Evolutionary conservation across 23 tunicate species (phyloP), one percentile per base, ranked within the genome.

Genomic region (Halocynthia aurantium): DNA sequence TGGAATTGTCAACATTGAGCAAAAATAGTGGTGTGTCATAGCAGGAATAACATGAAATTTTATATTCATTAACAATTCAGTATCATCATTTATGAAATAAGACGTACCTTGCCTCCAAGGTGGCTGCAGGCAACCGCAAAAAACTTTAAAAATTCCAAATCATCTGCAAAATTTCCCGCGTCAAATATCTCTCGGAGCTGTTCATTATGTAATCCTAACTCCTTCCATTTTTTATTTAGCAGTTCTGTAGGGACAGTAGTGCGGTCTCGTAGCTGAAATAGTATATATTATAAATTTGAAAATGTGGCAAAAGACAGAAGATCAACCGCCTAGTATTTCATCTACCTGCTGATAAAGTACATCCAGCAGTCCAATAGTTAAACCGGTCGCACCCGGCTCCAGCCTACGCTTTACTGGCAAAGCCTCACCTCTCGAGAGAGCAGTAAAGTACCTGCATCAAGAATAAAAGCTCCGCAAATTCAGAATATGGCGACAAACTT

Each of bases 71-170:
- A 0, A 31, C 44, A 31, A 31, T 31, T 31, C 44, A 31, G 2
- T 31, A 31, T 31, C 1, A 31, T 31, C 44, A 31, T 31, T 31
- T 4, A 31, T 31, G 44, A 1, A 31, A 31, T 31, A 31, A 31
- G 7, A 78, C 82, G 52, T 74, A 84, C 88, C 61, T 82, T 73
- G 7, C 92, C 92, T 60, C 98, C 98, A 21, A 93, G 71, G 57
- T 93, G 98, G 71, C 87, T 82, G 84, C 98, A 93, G 4, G 98
- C 84, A 22, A 93, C 98, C n/a, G 91, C 88, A 53, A 86, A 82
- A 52, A 93, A 93, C 49, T 93, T 82, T 62, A 77, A 68, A 51
- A 86, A 86, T 74, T 93, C 91, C 52, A 93, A 64, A 62, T 83
- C 91, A 8, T 93, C 88, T 7, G 84, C 88, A 74, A 93, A 93